These are phyloP conservation scores for Bufotes viridis DNA, from an alignment of 2,797 vertebrate species.

Conservation along the genomic window DNA sequence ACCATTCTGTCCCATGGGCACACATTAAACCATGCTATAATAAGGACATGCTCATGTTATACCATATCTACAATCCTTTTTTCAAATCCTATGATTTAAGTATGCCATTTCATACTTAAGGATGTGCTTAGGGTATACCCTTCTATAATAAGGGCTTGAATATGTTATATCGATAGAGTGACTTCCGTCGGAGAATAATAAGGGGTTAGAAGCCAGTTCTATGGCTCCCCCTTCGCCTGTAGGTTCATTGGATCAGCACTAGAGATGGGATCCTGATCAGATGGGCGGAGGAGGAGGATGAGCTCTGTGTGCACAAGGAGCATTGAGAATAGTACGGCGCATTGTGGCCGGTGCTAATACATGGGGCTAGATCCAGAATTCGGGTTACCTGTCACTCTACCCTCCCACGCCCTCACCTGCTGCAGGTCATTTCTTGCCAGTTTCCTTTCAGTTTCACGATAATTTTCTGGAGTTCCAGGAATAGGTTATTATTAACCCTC, in stretches of 20 bases:
- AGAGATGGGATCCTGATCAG: neutral
- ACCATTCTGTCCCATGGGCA: neutral
- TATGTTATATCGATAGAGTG: neutral
- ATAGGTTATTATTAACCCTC: neutral
- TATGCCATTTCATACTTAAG: neutral
- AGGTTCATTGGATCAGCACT: neutral
- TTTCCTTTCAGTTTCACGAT: neutral
- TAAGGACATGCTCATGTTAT: neutral
- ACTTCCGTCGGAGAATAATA: neutral
- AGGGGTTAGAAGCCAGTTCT: slow-evolving; percentile 1
- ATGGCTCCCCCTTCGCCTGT: neutral
- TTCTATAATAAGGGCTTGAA: neutral
- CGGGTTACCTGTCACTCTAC: neutral
- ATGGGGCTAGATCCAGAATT: neutral
- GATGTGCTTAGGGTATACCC: neutral
- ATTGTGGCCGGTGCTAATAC: neutral
- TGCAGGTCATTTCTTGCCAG: neutral
- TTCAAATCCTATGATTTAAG: neutral
- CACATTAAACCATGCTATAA: neutral
- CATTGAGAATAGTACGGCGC: neutral
- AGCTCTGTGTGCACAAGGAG: neutral
- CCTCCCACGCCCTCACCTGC: too few relatives aligned
- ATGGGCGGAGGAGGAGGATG: slow-evolving; percentile 10
- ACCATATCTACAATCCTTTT: neutral
- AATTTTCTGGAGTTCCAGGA: neutral